Percentiles rank a stretch among this genome's conserved stretches.
Evolutionary conservation across 2,888 invertebrate genomes (phyloP).

Genomic region (Chrysina gloriosa): DNA sequence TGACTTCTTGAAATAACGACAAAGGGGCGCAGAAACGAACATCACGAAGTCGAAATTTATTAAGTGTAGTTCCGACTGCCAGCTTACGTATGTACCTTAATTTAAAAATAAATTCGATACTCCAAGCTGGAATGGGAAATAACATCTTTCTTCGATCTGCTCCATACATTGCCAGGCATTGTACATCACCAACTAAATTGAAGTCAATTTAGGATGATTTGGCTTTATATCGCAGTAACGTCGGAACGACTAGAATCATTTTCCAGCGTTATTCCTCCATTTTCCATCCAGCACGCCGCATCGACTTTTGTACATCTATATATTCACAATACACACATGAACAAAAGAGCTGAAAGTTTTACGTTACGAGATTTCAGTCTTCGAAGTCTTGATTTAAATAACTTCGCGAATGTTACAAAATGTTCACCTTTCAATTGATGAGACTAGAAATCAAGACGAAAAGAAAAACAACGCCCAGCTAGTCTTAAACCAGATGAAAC

Average conservation of each 20-base stretch:
- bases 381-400: slow-evolving; percentile 9
- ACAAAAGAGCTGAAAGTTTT: background rate
- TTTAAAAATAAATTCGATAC: slow-evolving; percentile 36
- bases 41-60: slow-evolving; percentile 21
- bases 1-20: background rate
- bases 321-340: slow-evolving; percentile 1
- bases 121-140: slow-evolving; percentile 1
- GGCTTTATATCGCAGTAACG: slow-evolving; percentile 35
- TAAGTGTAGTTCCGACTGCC: slow-evolving; percentile 9
- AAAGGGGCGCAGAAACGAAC: background rate
- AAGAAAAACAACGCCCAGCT: background rate
- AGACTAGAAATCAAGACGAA: background rate
- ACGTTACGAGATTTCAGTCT: background rate
- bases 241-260: slow-evolving; percentile 30
- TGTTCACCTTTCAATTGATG: background rate
- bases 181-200: slow-evolving; percentile 39
- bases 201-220: slow-evolving; percentile 41
- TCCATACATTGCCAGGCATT: slow-evolving; percentile 35
- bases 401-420: background rate
- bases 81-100: slow-evolving; percentile 26
- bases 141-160: slow-evolving; percentile 30
- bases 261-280: slow-evolving; percentile 39
- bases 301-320: slow-evolving; percentile 6
- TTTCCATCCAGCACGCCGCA: slow-evolving; percentile 26
- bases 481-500: background rate